Evolutionary conservation across 2,113 vertebrate genomes (phyloP).

Genomic region (Rostratula benghalensis): DNA sequence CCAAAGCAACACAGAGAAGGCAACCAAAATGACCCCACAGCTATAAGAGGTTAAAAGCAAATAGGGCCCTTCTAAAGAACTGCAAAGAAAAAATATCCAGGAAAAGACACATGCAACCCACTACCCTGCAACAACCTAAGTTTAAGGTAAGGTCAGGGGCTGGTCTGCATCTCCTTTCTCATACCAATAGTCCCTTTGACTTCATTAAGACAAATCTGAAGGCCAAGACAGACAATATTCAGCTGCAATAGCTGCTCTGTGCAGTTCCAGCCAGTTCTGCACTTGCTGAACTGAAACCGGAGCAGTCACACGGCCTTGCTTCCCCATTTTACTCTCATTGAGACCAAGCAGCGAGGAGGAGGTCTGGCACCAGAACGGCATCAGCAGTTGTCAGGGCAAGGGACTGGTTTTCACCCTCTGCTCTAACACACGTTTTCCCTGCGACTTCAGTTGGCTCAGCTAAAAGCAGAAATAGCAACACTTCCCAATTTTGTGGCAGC

Average conservation of each 20-base stretch:
- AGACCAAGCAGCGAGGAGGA: not conserved
- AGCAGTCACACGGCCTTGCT: not conserved
- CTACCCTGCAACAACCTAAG: not conserved
- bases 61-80: not conserved
- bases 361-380: not conserved
- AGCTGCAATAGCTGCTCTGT: not conserved
- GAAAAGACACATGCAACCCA: not conserved
- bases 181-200: not conserved
- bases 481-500: accelerated
- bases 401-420: not conserved
- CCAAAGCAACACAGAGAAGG: not conserved
- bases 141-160: not conserved
- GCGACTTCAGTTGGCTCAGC: not conserved
- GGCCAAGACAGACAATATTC: not conserved
- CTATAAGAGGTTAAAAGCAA: not conserved
- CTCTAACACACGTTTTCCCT: not conserved
- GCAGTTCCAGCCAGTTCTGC: not conserved
- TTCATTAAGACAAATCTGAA: not conserved
- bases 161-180: not conserved
- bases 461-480: slow-evolving; percentile 22
- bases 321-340: slow-evolving; percentile 18
- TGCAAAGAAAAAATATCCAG: not conserved
- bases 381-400: not conserved
- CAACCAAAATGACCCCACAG: not conserved
- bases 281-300: not conserved